phyloP scores from a whole-genome alignment of 2,797 vertebrate genomes.

The Schizopygopsis pylzovi region DNA sequence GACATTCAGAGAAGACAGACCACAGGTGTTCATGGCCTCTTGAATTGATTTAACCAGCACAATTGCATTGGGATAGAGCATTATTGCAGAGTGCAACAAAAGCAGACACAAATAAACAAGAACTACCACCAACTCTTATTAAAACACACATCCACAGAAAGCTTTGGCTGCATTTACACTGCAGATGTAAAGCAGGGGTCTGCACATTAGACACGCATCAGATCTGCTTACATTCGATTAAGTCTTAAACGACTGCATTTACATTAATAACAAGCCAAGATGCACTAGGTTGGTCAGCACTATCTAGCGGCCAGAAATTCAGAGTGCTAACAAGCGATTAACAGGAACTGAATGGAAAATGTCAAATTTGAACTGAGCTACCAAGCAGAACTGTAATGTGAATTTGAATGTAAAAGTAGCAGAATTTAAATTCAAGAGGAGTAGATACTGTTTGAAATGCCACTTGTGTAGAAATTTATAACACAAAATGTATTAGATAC shows the following conservation, averaged over 20 bases:
- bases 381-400: background rate
- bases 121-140: background rate
- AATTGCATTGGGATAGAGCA: background rate
- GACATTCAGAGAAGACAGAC: slow-evolving; percentile 18
- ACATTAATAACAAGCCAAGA: background rate
- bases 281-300: background rate
- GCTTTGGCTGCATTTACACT: background rate
- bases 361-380: background rate
- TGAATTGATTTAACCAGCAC: slow-evolving; percentile 44
- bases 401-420: background rate
- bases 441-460: background rate
- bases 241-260: background rate
- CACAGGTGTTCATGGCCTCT: slow-evolving; percentile 48
- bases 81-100: slow-evolving; percentile 26
- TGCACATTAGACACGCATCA: background rate
- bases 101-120: slow-evolving; percentile 1
- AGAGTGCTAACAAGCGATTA: background rate
- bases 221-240: background rate
- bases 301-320: background rate
- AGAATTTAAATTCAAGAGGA: background rate
- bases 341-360: background rate
- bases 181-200: background rate
- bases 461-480: background rate
- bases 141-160: slow-evolving; percentile 23
- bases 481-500: background rate